phyloP scores from a whole-genome alignment of 2,888 invertebrate genomes.

The Ellobium chinense region DNA sequence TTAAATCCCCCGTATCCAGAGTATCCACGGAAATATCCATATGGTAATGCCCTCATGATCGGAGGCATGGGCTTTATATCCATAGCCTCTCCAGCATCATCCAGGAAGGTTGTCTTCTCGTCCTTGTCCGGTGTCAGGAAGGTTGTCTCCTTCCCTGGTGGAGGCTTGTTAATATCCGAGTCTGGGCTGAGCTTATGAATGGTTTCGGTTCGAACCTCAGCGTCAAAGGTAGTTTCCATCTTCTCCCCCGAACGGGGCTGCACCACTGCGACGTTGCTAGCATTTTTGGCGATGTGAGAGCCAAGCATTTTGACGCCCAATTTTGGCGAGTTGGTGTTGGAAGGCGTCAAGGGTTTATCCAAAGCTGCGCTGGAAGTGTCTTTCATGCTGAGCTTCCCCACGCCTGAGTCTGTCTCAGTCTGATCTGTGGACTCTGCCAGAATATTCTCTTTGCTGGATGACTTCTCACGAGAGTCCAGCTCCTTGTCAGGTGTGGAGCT shows the following conservation, averaged over 20 bases:
- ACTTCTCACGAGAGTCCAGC: not conserved
- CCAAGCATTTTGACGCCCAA: constrained; percentile 70
- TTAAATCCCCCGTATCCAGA: constrained; percentile 62
- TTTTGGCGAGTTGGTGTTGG: constrained; percentile 65
- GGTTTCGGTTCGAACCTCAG: constrained; percentile 72
- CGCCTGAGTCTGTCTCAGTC: constrained; percentile 9
- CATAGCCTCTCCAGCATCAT: constrained; percentile 82
- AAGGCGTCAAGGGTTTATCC: constrained; percentile 33
- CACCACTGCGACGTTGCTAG: constrained; percentile 72
- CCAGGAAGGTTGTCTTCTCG: constrained; percentile 81
- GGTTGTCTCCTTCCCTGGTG: constrained; percentile 63
- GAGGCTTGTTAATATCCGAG: constrained; percentile 57
- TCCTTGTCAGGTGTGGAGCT: constrained; percentile 1
- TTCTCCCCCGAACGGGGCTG: constrained; percentile 73
- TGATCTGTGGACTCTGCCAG: not conserved
- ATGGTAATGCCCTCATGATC: constrained; percentile 80
- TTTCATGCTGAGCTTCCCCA: constrained; percentile 16
- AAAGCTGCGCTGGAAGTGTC: not conserved
- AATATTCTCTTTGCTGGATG: constrained; percentile 19
- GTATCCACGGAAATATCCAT: constrained; percentile 69
- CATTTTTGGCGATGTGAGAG: constrained; percentile 63
- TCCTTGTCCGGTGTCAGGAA: constrained; percentile 58
- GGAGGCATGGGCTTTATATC: constrained; percentile 96
- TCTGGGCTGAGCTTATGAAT: constrained; percentile 35
- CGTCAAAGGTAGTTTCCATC: constrained; percentile 76